A percentile compares a stretch with the other conserved stretches of the same genome.
phyloP scores from a whole-genome alignment of 2,797 vertebrate species.

The Yasuhikotakia modesta region DNA sequence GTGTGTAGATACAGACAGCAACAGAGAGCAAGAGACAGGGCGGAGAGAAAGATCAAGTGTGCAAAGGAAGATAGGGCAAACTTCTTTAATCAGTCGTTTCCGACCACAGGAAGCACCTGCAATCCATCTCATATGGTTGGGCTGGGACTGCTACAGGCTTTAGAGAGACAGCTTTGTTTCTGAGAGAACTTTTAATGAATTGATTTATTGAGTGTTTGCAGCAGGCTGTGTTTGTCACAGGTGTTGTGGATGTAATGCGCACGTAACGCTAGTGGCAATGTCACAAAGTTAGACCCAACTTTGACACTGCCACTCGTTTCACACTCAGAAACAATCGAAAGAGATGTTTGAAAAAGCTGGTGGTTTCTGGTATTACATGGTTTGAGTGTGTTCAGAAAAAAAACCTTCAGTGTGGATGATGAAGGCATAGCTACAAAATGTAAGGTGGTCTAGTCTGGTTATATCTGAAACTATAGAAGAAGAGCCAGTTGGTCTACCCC shows the following conservation, averaged over 20 bases:
- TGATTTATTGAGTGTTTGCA: conserved; percentile 70
- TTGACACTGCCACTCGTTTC: neutral
- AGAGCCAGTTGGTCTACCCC: conserved; percentile 60
- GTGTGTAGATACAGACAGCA: conserved; percentile 9
- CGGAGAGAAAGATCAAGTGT: conserved; percentile 42
- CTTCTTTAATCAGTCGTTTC: conserved; percentile 66
- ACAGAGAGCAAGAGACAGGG: conserved; percentile 22
- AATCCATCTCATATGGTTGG: conserved; percentile 68
- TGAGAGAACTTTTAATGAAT: conserved; percentile 70
- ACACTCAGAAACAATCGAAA: neutral
- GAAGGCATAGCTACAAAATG: neutral
- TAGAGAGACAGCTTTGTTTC: conserved; percentile 70
- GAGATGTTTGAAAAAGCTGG: neutral
- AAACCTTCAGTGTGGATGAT: neutral
- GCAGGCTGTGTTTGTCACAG: conserved; percentile 68
- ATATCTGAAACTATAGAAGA: conserved; percentile 56
- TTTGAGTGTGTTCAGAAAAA: too few relatives aligned
- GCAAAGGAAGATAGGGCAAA: conserved; percentile 55
- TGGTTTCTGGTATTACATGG: conserved; percentile 24
- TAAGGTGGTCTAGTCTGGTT: conserved; percentile 39
- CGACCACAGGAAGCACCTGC: conserved; percentile 72
- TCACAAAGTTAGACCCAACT: conserved; percentile 43
- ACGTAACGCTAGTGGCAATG: conserved; percentile 63
- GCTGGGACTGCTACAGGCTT: conserved; percentile 61
- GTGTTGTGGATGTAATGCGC: conserved; percentile 63